Percentiles rank a stretch among this genome's conserved stretches.
These are phyloP conservation scores for Drosophila mettleri DNA, from an alignment of 2,888 invertebrate species.

Conservation along the genomic window DNA sequence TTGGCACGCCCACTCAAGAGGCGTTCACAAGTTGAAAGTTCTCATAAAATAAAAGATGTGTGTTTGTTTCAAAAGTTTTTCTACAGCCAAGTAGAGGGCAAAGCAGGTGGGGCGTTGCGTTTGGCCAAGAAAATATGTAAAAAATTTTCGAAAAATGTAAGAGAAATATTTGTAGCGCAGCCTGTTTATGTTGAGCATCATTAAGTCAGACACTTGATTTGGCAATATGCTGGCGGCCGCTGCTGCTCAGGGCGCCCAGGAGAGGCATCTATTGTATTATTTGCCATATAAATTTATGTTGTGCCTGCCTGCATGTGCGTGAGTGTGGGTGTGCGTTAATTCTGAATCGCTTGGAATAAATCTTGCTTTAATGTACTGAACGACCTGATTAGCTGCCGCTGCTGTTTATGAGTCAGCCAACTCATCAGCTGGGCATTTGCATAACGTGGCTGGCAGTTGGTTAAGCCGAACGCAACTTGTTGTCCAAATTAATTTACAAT, in stretches of 20 bases:
- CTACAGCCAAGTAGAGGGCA: neutral
- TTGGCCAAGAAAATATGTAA: slow-evolving; percentile 40
- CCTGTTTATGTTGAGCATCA: slow-evolving; percentile 78
- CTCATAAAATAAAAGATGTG: slow-evolving; percentile 67
- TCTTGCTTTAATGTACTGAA: slow-evolving; percentile 71
- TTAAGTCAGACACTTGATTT: slow-evolving; percentile 80
- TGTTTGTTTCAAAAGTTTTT: slow-evolving; percentile 27
- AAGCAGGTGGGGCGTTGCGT: slow-evolving; percentile 12
- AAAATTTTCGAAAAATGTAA: slow-evolving; percentile 35
- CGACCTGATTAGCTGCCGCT: slow-evolving; percentile 70
- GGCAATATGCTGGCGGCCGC: slow-evolving; percentile 59
- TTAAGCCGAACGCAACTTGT: slow-evolving; percentile 26
- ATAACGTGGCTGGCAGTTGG: slow-evolving; percentile 46
- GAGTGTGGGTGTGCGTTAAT: slow-evolving; percentile 41
- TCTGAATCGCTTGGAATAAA: slow-evolving; percentile 58
- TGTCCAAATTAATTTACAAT: slow-evolving; percentile 70
- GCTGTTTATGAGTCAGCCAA: slow-evolving; percentile 49
- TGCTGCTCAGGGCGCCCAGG: slow-evolving; percentile 38
- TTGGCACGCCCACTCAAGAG: slow-evolving; percentile 42
- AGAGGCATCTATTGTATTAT: slow-evolving; percentile 70
- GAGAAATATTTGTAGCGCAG: slow-evolving; percentile 45
- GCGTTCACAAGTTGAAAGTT: slow-evolving; percentile 76
- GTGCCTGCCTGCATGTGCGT: slow-evolving; percentile 29
- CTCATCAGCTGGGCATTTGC: slow-evolving; percentile 58
- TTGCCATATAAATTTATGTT: slow-evolving; percentile 70